Evolutionary conservation across 2,888 invertebrate genomes (phyloP), one percentile per base, ranked within the genome.

Genomic region (Noctua comes): DNA sequence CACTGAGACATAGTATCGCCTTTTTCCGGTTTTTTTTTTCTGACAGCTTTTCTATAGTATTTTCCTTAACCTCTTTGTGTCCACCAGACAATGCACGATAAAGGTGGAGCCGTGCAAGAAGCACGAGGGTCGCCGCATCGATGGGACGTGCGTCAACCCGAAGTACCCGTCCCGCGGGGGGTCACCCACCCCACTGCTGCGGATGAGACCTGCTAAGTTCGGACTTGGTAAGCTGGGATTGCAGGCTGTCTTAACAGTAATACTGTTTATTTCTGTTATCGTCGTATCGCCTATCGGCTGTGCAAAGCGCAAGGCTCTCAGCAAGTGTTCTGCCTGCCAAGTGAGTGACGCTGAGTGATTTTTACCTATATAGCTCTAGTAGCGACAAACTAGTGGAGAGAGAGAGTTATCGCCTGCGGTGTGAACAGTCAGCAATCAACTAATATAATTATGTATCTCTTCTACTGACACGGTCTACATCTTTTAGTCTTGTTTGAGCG

Each of bases 91-190:
- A 69, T 83, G 83, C 54, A 83, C 83, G 24, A 36, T 83, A 18
- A 69, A 75, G 62, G 85, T 83, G 59, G 68, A 72, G 64, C 82
- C 85, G n/a, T 85, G 83, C 68, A 59, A 13, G 21, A 43, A 72
- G 27, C 64, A 80, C 24, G 82, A 83, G 27, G 83, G 82, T 21
- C 85, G 83, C 11, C 81, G 85, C 27, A 72, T 85, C 43, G 85
- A 75, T 18, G 72, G 69, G 46, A 83, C 80, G 13, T 92, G 92
- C 73, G 83, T 86, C 65, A 92, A 91, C 76, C 90, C 92, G 0
- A 83, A 86, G 69, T 88, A 88, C 59, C 92, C 92, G 0, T 90
- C 91, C 2, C 83, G 92, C n/a, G 92, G 92, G 1, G 91, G 86
- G 0, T 80, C 86, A 0, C 75, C 88, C 24, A 87, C 90, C 0